Evolutionary conservation across 2,888 invertebrate species (phyloP).

Genomic region (Anorthoa munda): DNA sequence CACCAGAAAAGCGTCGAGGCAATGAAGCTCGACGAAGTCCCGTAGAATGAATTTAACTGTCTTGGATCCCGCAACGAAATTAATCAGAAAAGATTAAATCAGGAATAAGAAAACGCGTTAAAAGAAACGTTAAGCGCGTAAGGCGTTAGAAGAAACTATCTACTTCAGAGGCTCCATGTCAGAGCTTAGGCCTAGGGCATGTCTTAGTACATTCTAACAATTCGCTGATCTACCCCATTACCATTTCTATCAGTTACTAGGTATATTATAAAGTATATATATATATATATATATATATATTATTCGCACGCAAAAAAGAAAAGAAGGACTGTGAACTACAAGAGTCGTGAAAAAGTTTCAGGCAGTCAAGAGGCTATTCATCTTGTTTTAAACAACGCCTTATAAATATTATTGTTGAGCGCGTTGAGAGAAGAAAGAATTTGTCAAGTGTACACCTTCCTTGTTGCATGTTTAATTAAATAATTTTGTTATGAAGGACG

Average conservation of each 20-base stretch:
- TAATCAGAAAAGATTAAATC: too few relatives aligned
- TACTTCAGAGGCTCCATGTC: too few relatives aligned
- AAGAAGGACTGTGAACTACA: neutral
- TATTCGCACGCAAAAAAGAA: neutral
- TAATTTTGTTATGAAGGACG: neutral
- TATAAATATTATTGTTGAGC: conserved; percentile 37
- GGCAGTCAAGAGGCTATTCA: conserved; percentile 35
- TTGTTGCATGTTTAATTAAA: conserved; percentile 24
- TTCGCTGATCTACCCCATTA: neutral
- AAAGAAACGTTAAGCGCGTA: too few relatives aligned
- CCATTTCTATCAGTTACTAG: neutral
- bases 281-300: too few relatives aligned
- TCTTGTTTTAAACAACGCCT: conserved; percentile 47
- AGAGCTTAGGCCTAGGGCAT: too few relatives aligned
- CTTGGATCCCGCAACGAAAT: too few relatives aligned
- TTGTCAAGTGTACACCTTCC: conserved; percentile 25
- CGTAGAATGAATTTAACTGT: too few relatives aligned
- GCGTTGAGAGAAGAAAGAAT: conserved; percentile 4
- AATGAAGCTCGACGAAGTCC: too few relatives aligned
- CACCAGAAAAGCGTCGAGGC: too few relatives aligned
- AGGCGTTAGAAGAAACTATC: too few relatives aligned
- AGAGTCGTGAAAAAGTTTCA: conserved; percentile 29
- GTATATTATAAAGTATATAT: neutral
- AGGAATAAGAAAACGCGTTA: too few relatives aligned
- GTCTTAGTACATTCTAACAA: too few relatives aligned